Evolutionary conservation across 1,140 invertebrate species (phyloP).

Genomic region (Drosophila pectinifera): DNA sequence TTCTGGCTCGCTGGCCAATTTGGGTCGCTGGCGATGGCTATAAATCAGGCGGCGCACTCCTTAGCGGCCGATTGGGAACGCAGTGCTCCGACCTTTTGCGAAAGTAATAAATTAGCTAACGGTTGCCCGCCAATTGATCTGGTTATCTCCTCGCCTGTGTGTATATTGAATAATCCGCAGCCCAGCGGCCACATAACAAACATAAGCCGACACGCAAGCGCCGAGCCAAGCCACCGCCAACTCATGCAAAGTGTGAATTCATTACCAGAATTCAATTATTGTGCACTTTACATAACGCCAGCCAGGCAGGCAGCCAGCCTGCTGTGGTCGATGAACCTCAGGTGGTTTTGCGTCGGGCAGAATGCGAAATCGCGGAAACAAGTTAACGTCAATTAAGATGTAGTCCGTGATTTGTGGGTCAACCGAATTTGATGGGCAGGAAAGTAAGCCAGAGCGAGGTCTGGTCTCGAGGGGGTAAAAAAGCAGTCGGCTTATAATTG

Average conservation of each 20-base stretch:
- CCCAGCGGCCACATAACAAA: conserved; percentile 31
- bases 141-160: conserved; percentile 41
- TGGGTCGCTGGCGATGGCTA: conserved; percentile 45
- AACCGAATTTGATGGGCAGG: conserved; percentile 37
- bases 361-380: conserved; percentile 28
- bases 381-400: conserved; percentile 49
- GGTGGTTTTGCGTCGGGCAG: conserved; percentile 1
- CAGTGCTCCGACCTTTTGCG: conserved; percentile 38
- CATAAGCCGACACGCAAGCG: conserved; percentile 31
- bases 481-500: conserved; percentile 32
- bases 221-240: neutral
- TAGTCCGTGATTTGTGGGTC: conserved; percentile 55
- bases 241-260: conserved; percentile 59
- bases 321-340: conserved; percentile 47
- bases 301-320: neutral
- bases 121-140: conserved; percentile 53
- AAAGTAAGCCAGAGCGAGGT: conserved; percentile 45
- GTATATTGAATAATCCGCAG: conserved; percentile 51
- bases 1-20: conserved; percentile 37
- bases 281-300: conserved; percentile 43
- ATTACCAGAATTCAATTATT: conserved; percentile 43
- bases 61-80: conserved; percentile 42
- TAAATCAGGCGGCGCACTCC: conserved; percentile 43
- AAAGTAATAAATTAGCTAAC: conserved; percentile 61
- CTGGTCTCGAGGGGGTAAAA: neutral